Evolutionary conservation across 2,888 invertebrate species (phyloP), one percentile per base, ranked within the genome.

Genomic region (Apocheima hispidaria): DNA sequence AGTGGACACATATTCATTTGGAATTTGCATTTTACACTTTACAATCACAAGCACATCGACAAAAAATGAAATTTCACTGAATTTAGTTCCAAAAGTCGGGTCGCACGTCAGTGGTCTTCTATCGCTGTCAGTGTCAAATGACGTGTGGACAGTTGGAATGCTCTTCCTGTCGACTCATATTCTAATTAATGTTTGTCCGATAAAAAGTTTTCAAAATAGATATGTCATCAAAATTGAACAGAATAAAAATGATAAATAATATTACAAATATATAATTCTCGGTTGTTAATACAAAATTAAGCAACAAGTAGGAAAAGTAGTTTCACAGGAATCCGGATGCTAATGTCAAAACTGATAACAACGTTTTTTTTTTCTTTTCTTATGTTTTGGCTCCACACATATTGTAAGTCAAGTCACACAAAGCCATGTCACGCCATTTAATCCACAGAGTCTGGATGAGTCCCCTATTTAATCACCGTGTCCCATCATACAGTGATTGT

Each of bases 1-100:
- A 81, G 95, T 96, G 65, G 96, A 94, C 79, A 97, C 90, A 88
- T 94, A 94, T 93, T 95, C 94, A 87, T 92, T 94, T 67, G 95
- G 95, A 92, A 95, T 95, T 93, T 94, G 95, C 95, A 95, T 95
- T 90, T 88, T 93, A 79, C 72, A 75, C 75, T 70, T 75, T 72
- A 77, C 79, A 81, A 78, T 80, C 86, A 90, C 84, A 78, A 79
- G 74, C 84, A 88, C 87, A 84, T 83, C 79, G 83, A 88, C 83
- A 68, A 77, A 83, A 84, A 79, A 74, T 67, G 65, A 76, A 79
- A 79, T 79, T 78, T 77, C 74, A 79, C 77, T 82, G 60, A 69
- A 68, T 65, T 61, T 26, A 48, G 28, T 16, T 46, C 43, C 35
- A 61, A 40, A 58, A 38, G 40, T 20, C 38, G 16, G 62, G 59